Base-by-base conservation (phyloP, 2,113 vertebrate genomes). In the Istiophorus platypterus region DNA sequence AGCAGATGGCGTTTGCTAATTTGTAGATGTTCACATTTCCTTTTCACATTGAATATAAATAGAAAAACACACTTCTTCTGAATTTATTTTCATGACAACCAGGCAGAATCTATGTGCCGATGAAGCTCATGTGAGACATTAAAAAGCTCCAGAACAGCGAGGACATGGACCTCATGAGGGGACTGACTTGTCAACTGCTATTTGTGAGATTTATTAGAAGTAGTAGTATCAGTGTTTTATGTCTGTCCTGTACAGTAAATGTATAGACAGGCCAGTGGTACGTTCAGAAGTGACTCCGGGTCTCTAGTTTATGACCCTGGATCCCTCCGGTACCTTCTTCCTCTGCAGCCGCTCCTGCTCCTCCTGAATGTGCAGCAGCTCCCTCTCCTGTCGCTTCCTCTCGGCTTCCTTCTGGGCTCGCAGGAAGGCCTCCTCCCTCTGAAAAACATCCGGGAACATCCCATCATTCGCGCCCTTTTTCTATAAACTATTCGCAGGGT, bases 341-440 rank as follows among this genome's bases (percentile, higher is more conserved):
- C 98, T 96, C 92, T 97, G 97, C 89, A 96, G 95, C 69, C 98
- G 94, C 90, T 99, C 98, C 91, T 98, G 96, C 87, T 99, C 98
- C 89, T 98, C 97, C 94, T 98, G 97, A 56, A 98, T 94, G 94
- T 98, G 98, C 77, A 97, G 96, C 91, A 96, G 96, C 86, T 99
- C 97, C 85, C 97, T 94, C 91, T 98, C 97, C 84, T 96, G 93
- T 67, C 96, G 95, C 94, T 97, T 96, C 49, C 97, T 96, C 91
- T 99, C 97, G 0, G 96, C 96, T 87, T 97, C 96, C 57, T 95
- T 95, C 80, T 96, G 96, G 24, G 97, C 97, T 82, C 96, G 96
- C 72, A 94, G 93, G 92, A 97, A 96, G 63, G 96, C 96, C 93
- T 96, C 96, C 95, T 98, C 97, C 85, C 95, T 97, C 98, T 99